phyloP scores from a whole-genome alignment of 1,140 invertebrate species.

The Drosophila willistoni region DNA sequence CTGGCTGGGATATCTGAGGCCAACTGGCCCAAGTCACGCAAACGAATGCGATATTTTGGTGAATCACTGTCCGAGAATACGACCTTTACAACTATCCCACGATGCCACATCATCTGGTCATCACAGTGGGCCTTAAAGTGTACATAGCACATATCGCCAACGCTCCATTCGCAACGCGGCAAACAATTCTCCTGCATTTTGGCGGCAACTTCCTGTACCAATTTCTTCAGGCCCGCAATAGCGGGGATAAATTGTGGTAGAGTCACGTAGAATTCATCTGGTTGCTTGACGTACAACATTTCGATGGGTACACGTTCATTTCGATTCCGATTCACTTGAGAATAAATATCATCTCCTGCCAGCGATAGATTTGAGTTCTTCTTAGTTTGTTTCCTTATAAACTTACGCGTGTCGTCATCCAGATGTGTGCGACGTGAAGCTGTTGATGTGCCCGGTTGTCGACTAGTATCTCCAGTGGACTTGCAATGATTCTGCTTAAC shows the following conservation, averaged over 20 bases:
- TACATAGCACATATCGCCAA: constrained; percentile 53
- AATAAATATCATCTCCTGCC: neutral
- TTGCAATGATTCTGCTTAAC: constrained; percentile 51
- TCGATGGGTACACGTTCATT: constrained; percentile 24
- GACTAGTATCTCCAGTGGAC: constrained; percentile 57
- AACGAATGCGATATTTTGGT: constrained; percentile 29
- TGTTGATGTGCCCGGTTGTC: neutral
- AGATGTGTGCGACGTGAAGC: neutral
- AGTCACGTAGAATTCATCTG: constrained; percentile 71
- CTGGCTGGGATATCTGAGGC: neutral
- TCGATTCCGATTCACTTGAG: neutral
- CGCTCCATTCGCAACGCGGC: constrained; percentile 22
- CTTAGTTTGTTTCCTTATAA: constrained; percentile 31
- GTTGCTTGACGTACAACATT: constrained; percentile 40
- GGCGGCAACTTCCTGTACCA: constrained; percentile 32
- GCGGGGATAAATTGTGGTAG: constrained; percentile 36
- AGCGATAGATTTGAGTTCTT: neutral
- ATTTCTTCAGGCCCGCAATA: constrained; percentile 18
- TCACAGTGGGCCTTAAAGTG: constrained; percentile 28
- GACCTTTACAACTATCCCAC: constrained; percentile 27
- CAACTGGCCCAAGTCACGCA: constrained; percentile 58
- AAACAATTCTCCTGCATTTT: neutral
- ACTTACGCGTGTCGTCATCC: constrained; percentile 24
- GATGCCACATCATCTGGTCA: constrained; percentile 43
- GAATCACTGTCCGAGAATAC: too few relatives aligned